A percentile compares a stretch with the other conserved stretches of the same genome.
Conservation (phyloP, 2,113 vertebrate genomes). For the Recurvirostra avosetta region DNA sequence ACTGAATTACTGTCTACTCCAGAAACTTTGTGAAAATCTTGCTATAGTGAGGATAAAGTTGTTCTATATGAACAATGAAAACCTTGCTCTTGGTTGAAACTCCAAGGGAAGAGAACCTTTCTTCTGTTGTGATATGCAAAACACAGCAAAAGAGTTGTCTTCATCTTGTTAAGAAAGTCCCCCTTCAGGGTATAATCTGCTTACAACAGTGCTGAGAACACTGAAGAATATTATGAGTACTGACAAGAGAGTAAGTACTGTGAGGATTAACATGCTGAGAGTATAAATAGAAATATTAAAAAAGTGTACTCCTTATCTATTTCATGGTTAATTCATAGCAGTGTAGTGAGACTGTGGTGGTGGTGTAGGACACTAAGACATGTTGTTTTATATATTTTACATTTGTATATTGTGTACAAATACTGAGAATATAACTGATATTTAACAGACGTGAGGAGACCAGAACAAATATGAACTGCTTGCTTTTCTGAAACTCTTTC, state of each 20-base stretch:
- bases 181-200: background rate
- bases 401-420: background rate
- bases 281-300: background rate
- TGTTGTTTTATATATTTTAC: background rate
- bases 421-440: background rate
- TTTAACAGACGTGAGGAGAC: background rate
- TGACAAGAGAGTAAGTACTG: background rate
- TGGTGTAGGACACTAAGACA: background rate
- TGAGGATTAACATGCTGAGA: rapidly evolving
- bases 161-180: background rate
- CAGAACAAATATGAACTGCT: background rate
- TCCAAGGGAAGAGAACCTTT: background rate
- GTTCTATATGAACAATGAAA: background rate
- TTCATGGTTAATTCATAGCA: background rate
- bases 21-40: background rate
- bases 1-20: background rate
- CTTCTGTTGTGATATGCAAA: background rate
- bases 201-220: background rate
- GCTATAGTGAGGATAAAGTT: background rate
- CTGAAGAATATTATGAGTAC: background rate
- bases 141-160: background rate
- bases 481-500: background rate
- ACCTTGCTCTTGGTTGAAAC: background rate
- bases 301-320: background rate
- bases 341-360: background rate